Conservation (phyloP, 2,888 invertebrate species). For the Lycocerus yunnanus region DNA sequence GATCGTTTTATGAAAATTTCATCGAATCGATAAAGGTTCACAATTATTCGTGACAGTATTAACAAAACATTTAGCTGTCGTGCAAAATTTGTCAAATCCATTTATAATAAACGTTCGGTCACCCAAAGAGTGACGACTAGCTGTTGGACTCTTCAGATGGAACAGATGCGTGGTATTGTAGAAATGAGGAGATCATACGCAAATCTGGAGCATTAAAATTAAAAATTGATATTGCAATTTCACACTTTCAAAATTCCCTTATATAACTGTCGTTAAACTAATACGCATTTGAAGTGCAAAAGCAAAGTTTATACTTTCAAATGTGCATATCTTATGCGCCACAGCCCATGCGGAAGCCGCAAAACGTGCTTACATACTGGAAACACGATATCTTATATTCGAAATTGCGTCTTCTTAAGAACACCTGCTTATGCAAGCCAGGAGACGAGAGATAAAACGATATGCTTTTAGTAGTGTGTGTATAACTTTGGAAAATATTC, state of each 20-base stretch:
- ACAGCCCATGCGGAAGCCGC: slow-evolving; percentile 42
- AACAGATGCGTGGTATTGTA: too few relatives aligned
- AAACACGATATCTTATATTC: slow-evolving; percentile 43
- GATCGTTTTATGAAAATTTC: background rate
- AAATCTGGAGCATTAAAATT: background rate
- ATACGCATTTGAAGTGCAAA: slow-evolving; percentile 32
- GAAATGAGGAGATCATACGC: too few relatives aligned
- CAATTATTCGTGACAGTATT: background rate
- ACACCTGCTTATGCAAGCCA: slow-evolving; percentile 33
- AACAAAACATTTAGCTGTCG: background rate
- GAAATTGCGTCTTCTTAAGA: slow-evolving; percentile 32
- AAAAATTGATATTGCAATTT: slow-evolving; percentile 42
- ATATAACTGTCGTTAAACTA: slow-evolving; percentile 35
- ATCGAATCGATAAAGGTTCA: too few relatives aligned
- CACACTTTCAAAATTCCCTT: slow-evolving; percentile 27
- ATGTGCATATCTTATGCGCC: slow-evolving; percentile 48
- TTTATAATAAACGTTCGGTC: too few relatives aligned
- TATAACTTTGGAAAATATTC: slow-evolving; percentile 23
- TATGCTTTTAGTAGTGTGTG: slow-evolving; percentile 25
- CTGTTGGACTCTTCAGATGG: too few relatives aligned
- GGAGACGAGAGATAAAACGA: slow-evolving; percentile 24
- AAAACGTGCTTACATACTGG: slow-evolving; percentile 43
- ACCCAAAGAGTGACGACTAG: too few relatives aligned
- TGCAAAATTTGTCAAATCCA: background rate
- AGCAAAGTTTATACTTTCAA: slow-evolving; percentile 48